These are phyloP conservation scores for Callocephalon fimbriatum DNA, from an alignment of 2,113 vertebrate genomes.

Conservation along the genomic window DNA sequence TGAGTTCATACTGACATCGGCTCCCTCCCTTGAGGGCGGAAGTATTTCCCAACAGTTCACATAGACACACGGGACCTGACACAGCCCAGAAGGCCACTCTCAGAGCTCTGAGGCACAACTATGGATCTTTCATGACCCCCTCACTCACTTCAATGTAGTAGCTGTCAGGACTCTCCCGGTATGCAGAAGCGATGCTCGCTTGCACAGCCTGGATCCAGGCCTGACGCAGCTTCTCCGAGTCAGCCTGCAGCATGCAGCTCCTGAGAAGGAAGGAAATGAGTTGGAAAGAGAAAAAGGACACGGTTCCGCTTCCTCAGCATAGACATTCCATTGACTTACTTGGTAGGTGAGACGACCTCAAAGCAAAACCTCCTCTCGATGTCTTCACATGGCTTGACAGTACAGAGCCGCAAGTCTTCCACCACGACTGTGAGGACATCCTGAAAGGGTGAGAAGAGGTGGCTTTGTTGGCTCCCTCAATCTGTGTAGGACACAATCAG, in stretches of 20 bases:
- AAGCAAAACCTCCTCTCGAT: constrained; percentile 98
- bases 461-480: neutral
- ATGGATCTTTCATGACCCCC: neutral
- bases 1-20: neutral
- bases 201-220: constrained; percentile 97
- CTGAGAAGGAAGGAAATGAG: constrained; percentile 40
- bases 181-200: constrained; percentile 96
- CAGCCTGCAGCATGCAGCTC: constrained; percentile 98
- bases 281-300: neutral
- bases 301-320: neutral
- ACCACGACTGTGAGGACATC: constrained; percentile 95
- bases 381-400: constrained; percentile 95
- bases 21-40: neutral
- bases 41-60: neutral
- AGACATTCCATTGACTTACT: constrained; percentile 80
- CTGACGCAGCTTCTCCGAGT: constrained; percentile 92
- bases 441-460: constrained; percentile 53
- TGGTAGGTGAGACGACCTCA: constrained; percentile 94
- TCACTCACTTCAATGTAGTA: constrained; percentile 86
- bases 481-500: neutral
- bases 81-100: neutral
- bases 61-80: neutral
- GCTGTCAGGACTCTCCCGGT: constrained; percentile 92
- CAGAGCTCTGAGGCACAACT: neutral
- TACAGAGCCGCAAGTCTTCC: constrained; percentile 93